A percentile compares a stretch with the other conserved stretches of the same genome.
These are phyloP conservation scores for Chionoecetes opilio DNA, from an alignment of 1,140 invertebrate genomes.

Conservation along the genomic window DNA sequence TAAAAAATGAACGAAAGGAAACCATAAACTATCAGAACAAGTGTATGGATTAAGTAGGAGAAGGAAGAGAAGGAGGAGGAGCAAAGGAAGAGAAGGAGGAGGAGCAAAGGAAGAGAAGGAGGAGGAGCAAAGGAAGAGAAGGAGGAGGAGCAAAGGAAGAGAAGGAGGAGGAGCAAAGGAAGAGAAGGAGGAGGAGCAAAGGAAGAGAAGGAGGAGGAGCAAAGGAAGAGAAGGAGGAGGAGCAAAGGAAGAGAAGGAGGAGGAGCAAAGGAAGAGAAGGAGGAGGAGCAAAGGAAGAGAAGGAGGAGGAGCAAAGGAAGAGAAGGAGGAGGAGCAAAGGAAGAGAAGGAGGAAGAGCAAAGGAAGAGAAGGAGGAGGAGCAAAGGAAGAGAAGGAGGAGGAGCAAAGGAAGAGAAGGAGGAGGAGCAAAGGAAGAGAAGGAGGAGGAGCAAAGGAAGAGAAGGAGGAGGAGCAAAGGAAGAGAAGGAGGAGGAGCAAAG, in stretches of 20 bases:
- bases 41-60: neutral
- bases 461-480: neutral
- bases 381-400: neutral
- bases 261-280: too few species aligned
- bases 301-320: neutral
- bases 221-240: too few species aligned
- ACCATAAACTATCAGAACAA: too few species aligned
- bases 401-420: neutral
- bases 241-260: too few species aligned
- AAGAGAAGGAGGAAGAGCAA: neutral
- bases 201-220: too few species aligned
- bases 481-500: neutral
- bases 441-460: neutral
- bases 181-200: too few species aligned
- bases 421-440: neutral
- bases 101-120: too few species aligned
- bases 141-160: too few species aligned
- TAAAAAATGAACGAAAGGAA: too few species aligned
- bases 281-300: neutral
- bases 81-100: too few species aligned
- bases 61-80: neutral
- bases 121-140: too few species aligned
- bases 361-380: neutral
- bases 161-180: too few species aligned
- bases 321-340: neutral